Percentiles rank a stretch among this genome's conserved stretches.
phyloP scores from a whole-genome alignment of 2,113 vertebrate species.

The Hemiprocne comata region DNA sequence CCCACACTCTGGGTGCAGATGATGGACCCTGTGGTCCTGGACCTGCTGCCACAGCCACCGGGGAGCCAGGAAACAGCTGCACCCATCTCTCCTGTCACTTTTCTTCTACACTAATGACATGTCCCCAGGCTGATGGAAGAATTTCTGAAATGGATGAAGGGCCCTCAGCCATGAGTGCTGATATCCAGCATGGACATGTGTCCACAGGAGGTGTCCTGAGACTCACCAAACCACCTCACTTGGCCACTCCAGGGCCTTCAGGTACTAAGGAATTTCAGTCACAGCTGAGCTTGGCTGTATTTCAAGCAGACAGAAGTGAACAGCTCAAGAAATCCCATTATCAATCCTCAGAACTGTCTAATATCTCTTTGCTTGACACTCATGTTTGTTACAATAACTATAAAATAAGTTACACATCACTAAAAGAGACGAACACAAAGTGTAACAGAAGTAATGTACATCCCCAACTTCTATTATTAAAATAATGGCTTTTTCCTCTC shows the following conservation, averaged over 20 bases:
- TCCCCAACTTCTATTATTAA: constrained; percentile 16
- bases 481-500: constrained; percentile 45
- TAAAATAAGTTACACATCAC: constrained; percentile 7
- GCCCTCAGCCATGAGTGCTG: not conserved
- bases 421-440: constrained; percentile 24
- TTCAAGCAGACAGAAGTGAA: not conserved
- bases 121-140: accelerated
- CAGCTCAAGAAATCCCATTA: not conserved
- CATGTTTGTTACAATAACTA: not conserved
- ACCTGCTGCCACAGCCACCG: not conserved
- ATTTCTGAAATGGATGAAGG: accelerated
- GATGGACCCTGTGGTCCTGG: not conserved
- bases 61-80: not conserved
- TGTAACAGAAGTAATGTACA: not conserved
- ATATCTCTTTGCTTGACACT: not conserved
- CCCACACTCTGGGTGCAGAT: not conserved
- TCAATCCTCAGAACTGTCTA: not conserved
- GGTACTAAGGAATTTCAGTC: not conserved
- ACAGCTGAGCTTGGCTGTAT: not conserved
- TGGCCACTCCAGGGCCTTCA: not conserved
- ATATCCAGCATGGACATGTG: accelerated
- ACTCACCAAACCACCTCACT: not conserved
- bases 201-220: not conserved
- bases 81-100: accelerated
- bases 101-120: accelerated